These are phyloP conservation scores for Drosophila meridionalis DNA, from an alignment of 2,888 invertebrate genomes.

Conservation along the genomic window DNA sequence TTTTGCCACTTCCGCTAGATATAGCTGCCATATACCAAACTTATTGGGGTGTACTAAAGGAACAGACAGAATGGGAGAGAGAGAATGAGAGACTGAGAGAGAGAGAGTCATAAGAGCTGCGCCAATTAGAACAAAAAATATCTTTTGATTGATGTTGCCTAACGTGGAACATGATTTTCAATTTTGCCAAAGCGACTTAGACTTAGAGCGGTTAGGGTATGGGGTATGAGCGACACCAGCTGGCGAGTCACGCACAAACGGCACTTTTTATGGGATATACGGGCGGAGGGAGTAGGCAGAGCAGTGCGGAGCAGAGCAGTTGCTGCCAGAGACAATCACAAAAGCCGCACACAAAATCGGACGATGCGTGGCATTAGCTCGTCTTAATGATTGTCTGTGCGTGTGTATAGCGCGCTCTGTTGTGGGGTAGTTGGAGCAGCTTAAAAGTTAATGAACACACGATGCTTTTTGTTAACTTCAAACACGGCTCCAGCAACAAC, in stretches of 20 bases:
- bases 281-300: not conserved
- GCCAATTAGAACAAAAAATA: conserved; percentile 62
- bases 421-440: conserved; percentile 67
- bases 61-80: not conserved
- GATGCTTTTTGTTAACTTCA: conserved; percentile 45
- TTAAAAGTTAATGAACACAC: conserved; percentile 73
- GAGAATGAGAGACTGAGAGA: not conserved
- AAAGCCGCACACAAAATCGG: conserved; percentile 61
- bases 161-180: conserved; percentile 60
- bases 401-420: conserved; percentile 26
- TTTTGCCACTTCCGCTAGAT: conserved; percentile 49
- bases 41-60: conserved; percentile 10
- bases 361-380: conserved; percentile 64
- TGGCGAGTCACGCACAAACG: conserved; percentile 63
- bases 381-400: conserved; percentile 48
- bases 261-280: conserved; percentile 42
- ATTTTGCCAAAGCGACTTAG: conserved; percentile 43
- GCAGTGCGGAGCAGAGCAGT: not conserved
- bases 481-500: not conserved
- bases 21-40: conserved; percentile 11
- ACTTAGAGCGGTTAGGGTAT: not conserved
- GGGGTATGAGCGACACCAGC: conserved; percentile 24
- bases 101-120: conserved; percentile 24
- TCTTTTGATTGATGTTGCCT: conserved; percentile 55
- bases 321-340: conserved; percentile 32